Evolutionary conservation across 1,140 invertebrate genomes (phyloP).

Genomic region (Anastrepha obliqua): DNA sequence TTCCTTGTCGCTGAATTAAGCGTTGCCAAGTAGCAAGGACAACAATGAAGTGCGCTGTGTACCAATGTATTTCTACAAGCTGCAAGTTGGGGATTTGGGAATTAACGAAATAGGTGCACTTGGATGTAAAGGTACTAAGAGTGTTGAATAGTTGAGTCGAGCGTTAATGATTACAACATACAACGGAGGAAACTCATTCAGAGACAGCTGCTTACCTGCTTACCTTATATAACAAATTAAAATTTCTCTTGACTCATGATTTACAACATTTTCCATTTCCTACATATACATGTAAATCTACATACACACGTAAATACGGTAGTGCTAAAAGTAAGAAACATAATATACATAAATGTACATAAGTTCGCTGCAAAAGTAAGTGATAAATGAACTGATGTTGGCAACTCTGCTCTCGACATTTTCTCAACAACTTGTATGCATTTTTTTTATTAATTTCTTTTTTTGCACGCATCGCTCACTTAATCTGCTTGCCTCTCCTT

Average conservation of each 20-base stretch:
- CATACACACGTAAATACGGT: background rate
- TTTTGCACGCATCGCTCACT: background rate
- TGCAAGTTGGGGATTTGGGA: constrained; percentile 22
- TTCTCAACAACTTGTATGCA: background rate
- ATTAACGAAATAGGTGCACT: background rate
- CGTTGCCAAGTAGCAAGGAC: background rate
- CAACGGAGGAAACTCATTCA: background rate
- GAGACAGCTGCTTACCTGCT: background rate
- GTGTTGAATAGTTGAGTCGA: background rate
- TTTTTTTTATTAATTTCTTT: background rate
- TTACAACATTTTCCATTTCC: background rate
- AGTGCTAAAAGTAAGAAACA: background rate
- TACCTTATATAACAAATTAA: background rate
- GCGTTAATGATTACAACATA: background rate
- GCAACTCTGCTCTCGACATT: background rate
- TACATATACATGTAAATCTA: background rate
- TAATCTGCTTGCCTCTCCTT: background rate
- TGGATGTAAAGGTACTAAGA: background rate
- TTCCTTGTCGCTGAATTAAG: background rate
- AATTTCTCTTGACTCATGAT: background rate
- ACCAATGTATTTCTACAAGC: background rate
- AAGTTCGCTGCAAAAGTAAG: background rate
- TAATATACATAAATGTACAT: background rate
- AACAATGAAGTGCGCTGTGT: background rate
- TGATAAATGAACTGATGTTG: background rate